Conservation (phyloP, 2,888 invertebrate species). For the Brachycybe producta region DNA sequence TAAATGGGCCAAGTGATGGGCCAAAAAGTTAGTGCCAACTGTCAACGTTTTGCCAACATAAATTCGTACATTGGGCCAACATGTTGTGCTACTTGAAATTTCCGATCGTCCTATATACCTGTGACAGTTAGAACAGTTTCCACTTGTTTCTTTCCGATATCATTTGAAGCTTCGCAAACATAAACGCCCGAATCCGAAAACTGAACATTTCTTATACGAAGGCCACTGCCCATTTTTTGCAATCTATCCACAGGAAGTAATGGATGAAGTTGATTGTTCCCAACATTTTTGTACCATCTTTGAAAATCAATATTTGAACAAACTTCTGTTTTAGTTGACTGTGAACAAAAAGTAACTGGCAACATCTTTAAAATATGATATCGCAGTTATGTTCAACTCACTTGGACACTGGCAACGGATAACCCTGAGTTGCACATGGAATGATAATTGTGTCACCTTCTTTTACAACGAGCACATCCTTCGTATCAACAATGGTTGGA, state of each 20-base stretch:
- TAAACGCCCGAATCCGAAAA: conserved; percentile 16
- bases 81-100: too few relatives aligned
- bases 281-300: conserved; percentile 17
- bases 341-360: too few relatives aligned
- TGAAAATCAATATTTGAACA: neutral
- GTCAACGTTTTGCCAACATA: too few relatives aligned
- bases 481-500: conserved; percentile 13
- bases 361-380: too few relatives aligned
- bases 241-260: conserved; percentile 14
- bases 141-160: conserved; percentile 15
- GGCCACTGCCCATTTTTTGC: conserved; percentile 14
- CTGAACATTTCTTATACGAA: conserved; percentile 11
- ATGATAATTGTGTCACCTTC: conserved; percentile 15
- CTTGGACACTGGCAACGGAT: conserved; percentile 15
- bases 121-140: conserved; percentile 18
- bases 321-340: too few relatives aligned
- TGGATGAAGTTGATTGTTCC: conserved; percentile 16
- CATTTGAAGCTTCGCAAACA: conserved; percentile 17
- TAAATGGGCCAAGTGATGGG: too few relatives aligned
- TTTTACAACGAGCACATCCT: conserved; percentile 7
- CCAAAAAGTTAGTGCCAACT: too few relatives aligned
- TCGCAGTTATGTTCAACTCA: too few relatives aligned
- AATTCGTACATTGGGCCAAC: too few relatives aligned
- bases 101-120: too few relatives aligned
- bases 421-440: conserved; percentile 18